Conservation (phyloP, 2,113 vertebrate genomes). For the Microtus montanus region DNA sequence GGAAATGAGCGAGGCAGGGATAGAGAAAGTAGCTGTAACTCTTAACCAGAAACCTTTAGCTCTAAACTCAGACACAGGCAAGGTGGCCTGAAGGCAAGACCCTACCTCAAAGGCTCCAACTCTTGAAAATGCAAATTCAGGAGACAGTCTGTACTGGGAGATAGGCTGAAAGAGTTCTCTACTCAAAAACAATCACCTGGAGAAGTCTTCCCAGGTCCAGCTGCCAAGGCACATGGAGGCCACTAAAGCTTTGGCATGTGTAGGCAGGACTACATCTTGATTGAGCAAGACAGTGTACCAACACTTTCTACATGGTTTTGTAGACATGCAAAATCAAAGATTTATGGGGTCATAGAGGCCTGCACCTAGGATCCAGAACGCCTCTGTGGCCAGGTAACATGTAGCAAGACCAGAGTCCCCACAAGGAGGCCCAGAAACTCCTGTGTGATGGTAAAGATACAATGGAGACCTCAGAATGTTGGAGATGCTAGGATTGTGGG, state of each 20-base stretch:
- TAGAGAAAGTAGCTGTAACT: background rate
- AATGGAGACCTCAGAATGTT: background rate
- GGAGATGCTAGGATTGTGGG: background rate
- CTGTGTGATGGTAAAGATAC: background rate
- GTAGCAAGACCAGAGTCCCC: background rate
- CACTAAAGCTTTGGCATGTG: background rate
- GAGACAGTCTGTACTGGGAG: background rate
- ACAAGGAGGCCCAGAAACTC: background rate
- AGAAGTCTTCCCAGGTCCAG: background rate
- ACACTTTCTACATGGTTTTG: background rate
- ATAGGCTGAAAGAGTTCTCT: background rate
- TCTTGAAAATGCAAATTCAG: background rate
- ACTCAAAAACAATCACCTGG: background rate
- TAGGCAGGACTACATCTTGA: background rate
- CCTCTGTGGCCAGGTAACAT: background rate
- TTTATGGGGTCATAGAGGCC: background rate
- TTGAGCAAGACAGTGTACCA: background rate
- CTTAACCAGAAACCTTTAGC: background rate
- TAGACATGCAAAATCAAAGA: background rate
- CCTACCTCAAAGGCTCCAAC: background rate
- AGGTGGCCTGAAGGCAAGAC: background rate
- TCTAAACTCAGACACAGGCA: background rate
- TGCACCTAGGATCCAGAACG: background rate
- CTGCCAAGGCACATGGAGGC: background rate
- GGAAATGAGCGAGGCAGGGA: too few species aligned